Evolutionary conservation across 2,113 vertebrate genomes (phyloP).

Genomic region (Cyphomyrus plagiostoma): DNA sequence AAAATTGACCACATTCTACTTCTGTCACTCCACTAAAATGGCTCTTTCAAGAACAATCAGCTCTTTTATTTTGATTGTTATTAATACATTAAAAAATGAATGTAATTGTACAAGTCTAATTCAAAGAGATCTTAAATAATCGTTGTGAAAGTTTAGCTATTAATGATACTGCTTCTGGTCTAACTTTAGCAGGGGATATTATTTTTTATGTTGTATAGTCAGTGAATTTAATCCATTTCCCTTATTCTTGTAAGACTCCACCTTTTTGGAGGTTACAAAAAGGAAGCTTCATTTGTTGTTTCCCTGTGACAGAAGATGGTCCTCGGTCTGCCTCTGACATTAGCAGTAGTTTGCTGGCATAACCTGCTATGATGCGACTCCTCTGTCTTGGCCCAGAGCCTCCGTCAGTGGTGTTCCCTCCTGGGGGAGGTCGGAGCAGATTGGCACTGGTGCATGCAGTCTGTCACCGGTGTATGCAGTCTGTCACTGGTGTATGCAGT

Average conservation of each 20-base stretch:
- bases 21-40: not conserved
- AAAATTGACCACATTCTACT: constrained; percentile 47
- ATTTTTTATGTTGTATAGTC: not conserved
- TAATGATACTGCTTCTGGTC: not conserved
- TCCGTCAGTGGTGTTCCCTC: not conserved
- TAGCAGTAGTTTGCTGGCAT: constrained; percentile 7
- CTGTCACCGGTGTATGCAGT: not conserved
- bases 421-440: not conserved
- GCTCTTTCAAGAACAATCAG: not conserved
- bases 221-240: constrained; percentile 9
- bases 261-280: constrained; percentile 39
- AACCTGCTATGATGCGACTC: not conserved
- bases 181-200: not conserved
- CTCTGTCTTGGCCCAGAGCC: not conserved
- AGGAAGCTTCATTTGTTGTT: constrained; percentile 14
- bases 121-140: not conserved
- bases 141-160: not conserved
- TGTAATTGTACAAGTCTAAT: not conserved
- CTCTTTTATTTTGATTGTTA: not conserved
- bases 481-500: not conserved
- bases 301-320: constrained; percentile 35
- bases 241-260: constrained; percentile 26
- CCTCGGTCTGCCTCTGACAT: constrained; percentile 34
- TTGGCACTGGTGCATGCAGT: not conserved
- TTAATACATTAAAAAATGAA: not conserved